Evolutionary conservation across 1,140 invertebrate species (phyloP).

Genomic region (Galleria mellonella): DNA sequence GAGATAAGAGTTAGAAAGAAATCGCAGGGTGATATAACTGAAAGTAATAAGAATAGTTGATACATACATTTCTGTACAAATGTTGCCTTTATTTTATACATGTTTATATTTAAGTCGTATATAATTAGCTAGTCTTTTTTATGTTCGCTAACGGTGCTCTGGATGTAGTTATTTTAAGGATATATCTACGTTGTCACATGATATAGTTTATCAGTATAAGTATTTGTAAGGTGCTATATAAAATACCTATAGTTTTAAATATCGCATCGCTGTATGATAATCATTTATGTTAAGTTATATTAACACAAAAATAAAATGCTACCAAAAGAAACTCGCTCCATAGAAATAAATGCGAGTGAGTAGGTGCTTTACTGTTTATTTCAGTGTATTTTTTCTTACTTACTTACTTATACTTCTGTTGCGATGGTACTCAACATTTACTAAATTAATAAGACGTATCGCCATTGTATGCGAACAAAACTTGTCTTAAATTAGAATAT

Average conservation of each 20-base stretch:
- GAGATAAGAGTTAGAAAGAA: slow-evolving; percentile 71
- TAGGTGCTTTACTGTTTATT: too few relatives aligned
- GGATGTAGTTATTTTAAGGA: slow-evolving; percentile 12
- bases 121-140: slow-evolving; percentile 1
- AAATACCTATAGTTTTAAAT: slow-evolving; percentile 1
- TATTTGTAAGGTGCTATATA: slow-evolving; percentile 22
- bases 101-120: not conserved
- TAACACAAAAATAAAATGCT: too few relatives aligned
- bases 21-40: slow-evolving; percentile 51
- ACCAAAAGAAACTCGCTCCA: too few relatives aligned
- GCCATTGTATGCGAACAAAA: too few relatives aligned
- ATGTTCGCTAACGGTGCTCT: slow-evolving; percentile 29
- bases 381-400: too few relatives aligned
- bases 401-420: too few relatives aligned
- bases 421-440: too few relatives aligned
- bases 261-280: too few relatives aligned
- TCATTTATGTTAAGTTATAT: too few relatives aligned
- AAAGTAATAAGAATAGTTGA: slow-evolving; percentile 31
- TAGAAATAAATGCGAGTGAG: too few relatives aligned
- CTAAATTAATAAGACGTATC: too few relatives aligned
- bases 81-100: slow-evolving; percentile 3
- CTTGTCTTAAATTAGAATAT: too few relatives aligned
- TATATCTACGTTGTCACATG: slow-evolving; percentile 10
- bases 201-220: slow-evolving; percentile 14
- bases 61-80: slow-evolving; percentile 8